Evolutionary conservation across 1,140 invertebrate species (phyloP).

Genomic region (Papilio glaucus): DNA sequence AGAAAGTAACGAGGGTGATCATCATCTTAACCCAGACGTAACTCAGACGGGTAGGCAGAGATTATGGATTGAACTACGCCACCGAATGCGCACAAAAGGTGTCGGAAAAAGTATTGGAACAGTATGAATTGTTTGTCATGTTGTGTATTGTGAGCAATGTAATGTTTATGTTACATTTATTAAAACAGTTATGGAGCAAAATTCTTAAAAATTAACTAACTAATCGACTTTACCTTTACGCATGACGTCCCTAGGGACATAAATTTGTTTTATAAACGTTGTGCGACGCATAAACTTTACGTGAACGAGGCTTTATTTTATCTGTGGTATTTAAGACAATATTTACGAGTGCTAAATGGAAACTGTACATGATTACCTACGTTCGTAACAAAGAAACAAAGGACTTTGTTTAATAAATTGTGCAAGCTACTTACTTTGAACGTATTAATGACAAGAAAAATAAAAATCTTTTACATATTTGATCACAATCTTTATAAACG

Average conservation of each 20-base stretch:
- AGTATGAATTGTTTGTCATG: neutral
- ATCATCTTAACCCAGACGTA: no score
- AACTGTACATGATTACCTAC: slow-evolving; percentile 15
- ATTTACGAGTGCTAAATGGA: slow-evolving; percentile 21
- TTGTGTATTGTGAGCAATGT: slow-evolving; percentile 17
- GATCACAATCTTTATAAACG: neutral
- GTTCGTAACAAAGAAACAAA: slow-evolving; percentile 23
- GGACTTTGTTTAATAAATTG: slow-evolving; percentile 19
- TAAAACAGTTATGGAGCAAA: neutral
- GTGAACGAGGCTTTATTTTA: slow-evolving; percentile 22
- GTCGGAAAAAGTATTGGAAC: neutral
- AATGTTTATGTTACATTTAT: no score
- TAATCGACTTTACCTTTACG: neutral
- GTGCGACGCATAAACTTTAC: neutral
- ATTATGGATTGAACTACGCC: neutral
- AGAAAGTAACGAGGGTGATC: no score
- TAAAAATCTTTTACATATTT: neutral
- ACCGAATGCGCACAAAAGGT: neutral
- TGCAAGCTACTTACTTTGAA: neutral
- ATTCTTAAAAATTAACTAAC: neutral
- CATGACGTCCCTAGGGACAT: neutral
- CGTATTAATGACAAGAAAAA: neutral
- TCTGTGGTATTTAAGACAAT: slow-evolving; percentile 25
- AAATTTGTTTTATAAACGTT: neutral
- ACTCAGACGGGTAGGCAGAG: neutral